Conservation (phyloP, 2,797 vertebrate genomes). For the Hoplostethus mediterraneus region DNA sequence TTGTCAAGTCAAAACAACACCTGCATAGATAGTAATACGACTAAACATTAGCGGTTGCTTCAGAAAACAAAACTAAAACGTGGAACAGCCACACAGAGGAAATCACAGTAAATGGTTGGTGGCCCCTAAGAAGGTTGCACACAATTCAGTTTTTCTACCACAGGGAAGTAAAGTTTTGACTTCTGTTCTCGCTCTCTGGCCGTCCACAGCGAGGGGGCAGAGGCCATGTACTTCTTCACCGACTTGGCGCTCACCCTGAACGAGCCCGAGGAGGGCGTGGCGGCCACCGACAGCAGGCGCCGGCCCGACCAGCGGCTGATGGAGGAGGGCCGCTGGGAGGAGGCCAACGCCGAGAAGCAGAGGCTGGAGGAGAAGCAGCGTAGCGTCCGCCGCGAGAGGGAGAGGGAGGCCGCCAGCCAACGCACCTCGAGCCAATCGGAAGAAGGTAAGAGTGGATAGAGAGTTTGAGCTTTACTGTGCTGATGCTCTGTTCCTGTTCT, state of each 20-base stretch:
- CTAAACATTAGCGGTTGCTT: no score
- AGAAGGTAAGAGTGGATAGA: conserved; percentile 82
- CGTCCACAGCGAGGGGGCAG: conserved; percentile 88
- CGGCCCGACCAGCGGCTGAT: conserved; percentile 95
- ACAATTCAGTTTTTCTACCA: no score
- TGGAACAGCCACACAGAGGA: no score
- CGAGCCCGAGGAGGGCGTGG: conserved; percentile 87
- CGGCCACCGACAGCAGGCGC: conserved; percentile 92
- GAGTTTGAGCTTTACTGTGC: background rate
- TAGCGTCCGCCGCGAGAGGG: conserved; percentile 87
- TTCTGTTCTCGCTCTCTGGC: background rate
- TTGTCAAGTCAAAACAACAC: no score
- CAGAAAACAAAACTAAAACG: no score
- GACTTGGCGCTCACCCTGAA: conserved; percentile 92
- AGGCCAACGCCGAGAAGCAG: conserved; percentile 95
- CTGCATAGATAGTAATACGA: no score
- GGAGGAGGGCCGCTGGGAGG: conserved; percentile 97
- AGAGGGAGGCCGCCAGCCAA: conserved; percentile 86
- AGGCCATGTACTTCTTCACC: conserved; percentile 98
- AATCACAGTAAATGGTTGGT: no score
- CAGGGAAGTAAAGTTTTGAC: background rate
- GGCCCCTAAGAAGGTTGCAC: no score
- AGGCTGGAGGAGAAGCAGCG: conserved; percentile 96
- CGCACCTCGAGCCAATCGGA: conserved; percentile 85
- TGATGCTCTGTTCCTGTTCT: background rate